Evolutionary conservation across 2,797 vertebrate species (phyloP).

Genomic region (Knipowitschia caucasica): DNA sequence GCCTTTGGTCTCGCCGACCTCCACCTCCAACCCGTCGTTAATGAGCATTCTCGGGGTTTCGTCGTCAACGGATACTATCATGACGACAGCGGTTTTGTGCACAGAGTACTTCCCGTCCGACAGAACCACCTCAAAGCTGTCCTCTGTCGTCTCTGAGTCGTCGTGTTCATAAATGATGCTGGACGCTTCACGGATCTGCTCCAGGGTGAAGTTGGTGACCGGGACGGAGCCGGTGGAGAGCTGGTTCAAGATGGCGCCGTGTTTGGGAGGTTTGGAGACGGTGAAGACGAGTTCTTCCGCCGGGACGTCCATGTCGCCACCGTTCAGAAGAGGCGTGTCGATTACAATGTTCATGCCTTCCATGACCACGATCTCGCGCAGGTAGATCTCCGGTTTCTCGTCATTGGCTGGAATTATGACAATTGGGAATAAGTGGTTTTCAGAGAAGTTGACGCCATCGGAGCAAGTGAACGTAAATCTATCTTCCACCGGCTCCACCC

Average conservation of each 20-base stretch:
- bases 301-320: constrained; percentile 84
- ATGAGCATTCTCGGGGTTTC: constrained; percentile 91
- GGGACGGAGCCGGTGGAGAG: constrained; percentile 81
- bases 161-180: constrained; percentile 95
- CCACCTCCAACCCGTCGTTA: constrained; percentile 89
- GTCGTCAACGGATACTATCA: constrained; percentile 88
- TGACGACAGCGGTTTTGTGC: constrained; percentile 78
- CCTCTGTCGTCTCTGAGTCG: constrained; percentile 89
- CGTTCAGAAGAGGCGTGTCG: constrained; percentile 84
- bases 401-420: constrained; percentile 86
- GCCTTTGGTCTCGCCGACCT: constrained; percentile 84
- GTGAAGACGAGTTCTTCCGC: constrained; percentile 80
- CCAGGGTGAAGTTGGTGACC: constrained; percentile 86
- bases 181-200: constrained; percentile 87
- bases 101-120: constrained; percentile 84
- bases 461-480: constrained; percentile 89
- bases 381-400: constrained; percentile 87
- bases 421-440: constrained; percentile 84
- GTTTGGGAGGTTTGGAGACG: constrained; percentile 81
- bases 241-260: constrained; percentile 88
- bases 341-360: constrained; percentile 93
- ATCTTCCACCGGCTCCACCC: constrained; percentile 89
- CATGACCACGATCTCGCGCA: constrained; percentile 90
- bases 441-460: constrained; percentile 91
- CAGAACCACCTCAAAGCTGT: constrained; percentile 86